phyloP scores from a whole-genome alignment of 2,113 vertebrate genomes.

The Neomonachus schauinslandi region DNA sequence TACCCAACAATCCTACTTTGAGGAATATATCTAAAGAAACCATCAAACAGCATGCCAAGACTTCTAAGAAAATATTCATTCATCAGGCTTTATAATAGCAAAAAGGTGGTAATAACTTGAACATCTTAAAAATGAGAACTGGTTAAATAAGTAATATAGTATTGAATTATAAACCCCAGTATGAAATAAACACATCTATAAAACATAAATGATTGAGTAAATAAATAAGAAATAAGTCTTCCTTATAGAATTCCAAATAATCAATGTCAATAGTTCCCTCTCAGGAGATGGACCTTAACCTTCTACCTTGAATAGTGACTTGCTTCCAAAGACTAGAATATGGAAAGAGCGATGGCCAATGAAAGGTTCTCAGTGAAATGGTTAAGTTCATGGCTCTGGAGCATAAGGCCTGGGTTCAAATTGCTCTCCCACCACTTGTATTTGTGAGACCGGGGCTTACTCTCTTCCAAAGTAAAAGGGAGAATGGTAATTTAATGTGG shows the following conservation, averaged over 20 bases:
- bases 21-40: background rate
- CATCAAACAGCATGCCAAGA: background rate
- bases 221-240: background rate
- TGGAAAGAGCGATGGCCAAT: background rate
- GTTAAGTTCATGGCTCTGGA: background rate
- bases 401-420: background rate
- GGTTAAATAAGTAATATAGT: background rate
- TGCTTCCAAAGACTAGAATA: background rate
- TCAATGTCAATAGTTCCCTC: background rate
- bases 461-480: background rate
- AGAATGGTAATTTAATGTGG: background rate
- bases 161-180: background rate
- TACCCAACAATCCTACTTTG: background rate
- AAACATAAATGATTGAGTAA: background rate
- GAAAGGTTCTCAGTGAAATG: background rate
- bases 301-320: background rate
- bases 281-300: background rate
- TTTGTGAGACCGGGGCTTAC: background rate
- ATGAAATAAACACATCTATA: background rate
- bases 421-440: background rate
- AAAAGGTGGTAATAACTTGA: background rate
- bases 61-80: background rate
- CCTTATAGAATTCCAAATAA: conserved; percentile 1
- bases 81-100: background rate
- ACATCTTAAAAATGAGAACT: background rate